A percentile compares a stretch with the other conserved stretches of the same genome.
Conservation (phyloP, 2,113 vertebrate genomes). For the Daphoenositta chrysoptera region DNA sequence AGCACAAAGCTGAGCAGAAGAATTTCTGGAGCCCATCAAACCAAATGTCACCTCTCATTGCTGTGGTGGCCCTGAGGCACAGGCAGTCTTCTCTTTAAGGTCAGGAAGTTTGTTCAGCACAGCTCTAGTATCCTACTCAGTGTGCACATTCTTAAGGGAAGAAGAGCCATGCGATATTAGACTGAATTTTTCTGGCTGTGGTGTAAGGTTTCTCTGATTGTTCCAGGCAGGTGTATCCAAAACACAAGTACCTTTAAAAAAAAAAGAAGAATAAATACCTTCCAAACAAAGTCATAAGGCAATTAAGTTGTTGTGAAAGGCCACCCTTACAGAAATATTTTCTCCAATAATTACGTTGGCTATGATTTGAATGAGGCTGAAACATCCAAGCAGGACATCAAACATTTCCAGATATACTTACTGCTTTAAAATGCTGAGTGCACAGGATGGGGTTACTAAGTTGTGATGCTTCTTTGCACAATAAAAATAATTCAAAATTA, state of each 20-base stretch:
- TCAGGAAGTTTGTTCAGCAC: not conserved
- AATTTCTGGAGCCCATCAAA: not conserved
- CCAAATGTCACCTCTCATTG: not conserved
- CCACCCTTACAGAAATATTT: not conserved
- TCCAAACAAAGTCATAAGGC: not conserved
- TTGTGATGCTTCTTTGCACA: not conserved
- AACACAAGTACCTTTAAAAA: not conserved
- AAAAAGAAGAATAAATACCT: not conserved
- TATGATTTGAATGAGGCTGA: not conserved
- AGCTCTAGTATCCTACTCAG: not conserved
- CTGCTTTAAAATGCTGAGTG: not conserved
- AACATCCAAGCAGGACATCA: not conserved
- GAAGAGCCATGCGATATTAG: not conserved
- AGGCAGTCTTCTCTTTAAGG: not conserved
- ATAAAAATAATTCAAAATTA: not conserved
- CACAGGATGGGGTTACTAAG: not conserved
- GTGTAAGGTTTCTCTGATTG: not conserved
- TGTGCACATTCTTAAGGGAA: not conserved
- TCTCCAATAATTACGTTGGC: not conserved
- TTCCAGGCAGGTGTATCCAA: not conserved
- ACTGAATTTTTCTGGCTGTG: not conserved
- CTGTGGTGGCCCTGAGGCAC: not conserved
- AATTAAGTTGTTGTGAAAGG: not conserved
- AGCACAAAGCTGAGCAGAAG: not conserved
- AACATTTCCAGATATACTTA: not conserved